These are phyloP conservation scores for Leptopilina boulardi DNA, from an alignment of 1,140 invertebrate genomes.

Conservation along the genomic window DNA sequence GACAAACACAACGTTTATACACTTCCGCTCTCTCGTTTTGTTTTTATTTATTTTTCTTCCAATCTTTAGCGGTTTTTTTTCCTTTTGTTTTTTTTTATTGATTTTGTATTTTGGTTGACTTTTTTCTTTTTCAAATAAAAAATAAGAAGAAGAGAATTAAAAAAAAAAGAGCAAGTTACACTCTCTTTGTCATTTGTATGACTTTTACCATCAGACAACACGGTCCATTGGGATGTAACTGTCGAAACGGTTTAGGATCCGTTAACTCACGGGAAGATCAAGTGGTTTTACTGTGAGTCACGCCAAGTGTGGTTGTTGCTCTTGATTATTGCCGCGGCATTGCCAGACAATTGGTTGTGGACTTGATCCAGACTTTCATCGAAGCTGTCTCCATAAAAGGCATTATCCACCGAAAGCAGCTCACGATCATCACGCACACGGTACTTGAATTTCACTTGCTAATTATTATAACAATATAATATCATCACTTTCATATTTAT, in stretches of 20 bases:
- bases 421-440: slow-evolving; percentile 32
- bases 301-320: slow-evolving; percentile 18
- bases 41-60: background rate
- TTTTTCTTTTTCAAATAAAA: no score
- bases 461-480: background rate
- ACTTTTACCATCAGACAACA: background rate
- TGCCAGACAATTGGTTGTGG: slow-evolving; percentile 47
- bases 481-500: background rate
- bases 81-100: no score
- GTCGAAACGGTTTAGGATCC: slow-evolving; percentile 31
- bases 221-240: slow-evolving; percentile 32
- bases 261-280: slow-evolving; percentile 19
- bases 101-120: no score
- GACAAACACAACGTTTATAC: background rate
- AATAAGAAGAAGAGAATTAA: background rate
- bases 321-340: slow-evolving; percentile 38
- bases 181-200: background rate
- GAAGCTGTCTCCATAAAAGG: slow-evolving; percentile 46
- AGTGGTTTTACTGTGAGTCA: slow-evolving; percentile 27
- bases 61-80: no score
- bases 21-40: background rate
- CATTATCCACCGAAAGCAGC: slow-evolving; percentile 36
- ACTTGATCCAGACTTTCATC: slow-evolving; percentile 52
- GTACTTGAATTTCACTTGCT: slow-evolving; percentile 19
- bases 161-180: background rate